Percentiles rank a stretch among this genome's conserved stretches.
Conservation (phyloP, 2,797 vertebrate species). For the Lepilemur ruficaudatus region DNA sequence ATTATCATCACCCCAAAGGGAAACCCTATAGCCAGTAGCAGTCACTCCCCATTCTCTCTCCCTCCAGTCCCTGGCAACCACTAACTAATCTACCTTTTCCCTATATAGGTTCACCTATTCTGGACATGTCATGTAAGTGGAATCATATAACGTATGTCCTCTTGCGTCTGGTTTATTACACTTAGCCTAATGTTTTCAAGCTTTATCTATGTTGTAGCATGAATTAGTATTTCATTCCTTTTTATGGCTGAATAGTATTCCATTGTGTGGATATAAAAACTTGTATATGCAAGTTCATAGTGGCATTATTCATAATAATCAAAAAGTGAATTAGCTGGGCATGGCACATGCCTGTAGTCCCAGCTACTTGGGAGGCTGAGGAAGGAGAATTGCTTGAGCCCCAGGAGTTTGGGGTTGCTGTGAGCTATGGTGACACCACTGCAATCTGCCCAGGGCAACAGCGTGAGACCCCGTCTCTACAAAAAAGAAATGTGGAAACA, state of each 20-base stretch:
- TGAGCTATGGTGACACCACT: no score
- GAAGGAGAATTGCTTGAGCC: no score
- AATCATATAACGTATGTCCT: neutral
- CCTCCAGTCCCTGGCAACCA: neutral
- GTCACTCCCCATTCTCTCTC: neutral
- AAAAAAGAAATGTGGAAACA: no score
- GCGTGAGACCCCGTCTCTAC: no score
- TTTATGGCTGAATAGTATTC: slow-evolving; percentile 22
- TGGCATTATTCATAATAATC: neutral
- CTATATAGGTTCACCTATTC: neutral
- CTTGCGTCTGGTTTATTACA: neutral
- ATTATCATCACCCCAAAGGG: slow-evolving; percentile 15
- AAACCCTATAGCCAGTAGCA: neutral
- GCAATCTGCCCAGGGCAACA: no score
- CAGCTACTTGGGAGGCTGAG: no score
- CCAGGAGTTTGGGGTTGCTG: no score
- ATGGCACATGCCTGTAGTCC: no score
- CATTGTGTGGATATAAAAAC: neutral
- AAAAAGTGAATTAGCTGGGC: no score
- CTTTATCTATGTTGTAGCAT: neutral
- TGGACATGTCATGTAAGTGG: slow-evolving; percentile 21
- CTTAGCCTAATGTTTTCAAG: slow-evolving; percentile 40
- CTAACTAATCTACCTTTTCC: neutral
- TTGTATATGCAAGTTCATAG: neutral
- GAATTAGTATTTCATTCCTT: neutral